A percentile compares a stretch with the other conserved stretches of the same genome.
Evolutionary conservation across 2,797 vertebrate species (phyloP).

Genomic region (Glyptemys insculpta): DNA sequence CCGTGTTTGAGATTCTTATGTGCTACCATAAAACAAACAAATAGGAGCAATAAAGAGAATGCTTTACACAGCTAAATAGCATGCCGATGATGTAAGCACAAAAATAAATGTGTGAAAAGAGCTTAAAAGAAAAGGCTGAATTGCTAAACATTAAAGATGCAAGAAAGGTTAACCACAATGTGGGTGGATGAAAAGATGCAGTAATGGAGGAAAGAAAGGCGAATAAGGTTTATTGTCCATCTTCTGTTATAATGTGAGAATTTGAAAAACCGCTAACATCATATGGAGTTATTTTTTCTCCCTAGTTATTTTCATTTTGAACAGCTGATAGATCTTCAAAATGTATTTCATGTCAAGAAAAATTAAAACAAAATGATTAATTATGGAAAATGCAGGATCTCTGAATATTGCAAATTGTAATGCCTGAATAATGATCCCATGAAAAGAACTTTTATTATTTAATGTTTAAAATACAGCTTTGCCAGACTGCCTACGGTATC

Average conservation of each 20-base stretch:
- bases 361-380: rapidly evolving
- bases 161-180: background rate
- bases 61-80: background rate
- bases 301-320: background rate
- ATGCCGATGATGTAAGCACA: background rate
- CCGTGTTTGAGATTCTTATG: background rate
- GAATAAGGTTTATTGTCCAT: constrained; percentile 23
- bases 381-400: rapidly evolving
- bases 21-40: rapidly evolving
- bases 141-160: background rate
- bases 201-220: background rate
- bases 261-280: constrained; percentile 5
- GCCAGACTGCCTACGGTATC: background rate
- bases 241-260: constrained; percentile 21
- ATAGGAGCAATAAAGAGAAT: background rate
- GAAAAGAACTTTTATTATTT: background rate
- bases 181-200: background rate
- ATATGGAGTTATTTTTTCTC: constrained; percentile 37
- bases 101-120: background rate
- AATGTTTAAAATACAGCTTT: background rate
- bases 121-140: background rate
- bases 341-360: background rate
- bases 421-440: rapidly evolving
- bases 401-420: background rate
- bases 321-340: background rate